Evolutionary conservation across 2,113 vertebrate genomes (phyloP).

Genomic region (Chlamydotis undulata): DNA sequence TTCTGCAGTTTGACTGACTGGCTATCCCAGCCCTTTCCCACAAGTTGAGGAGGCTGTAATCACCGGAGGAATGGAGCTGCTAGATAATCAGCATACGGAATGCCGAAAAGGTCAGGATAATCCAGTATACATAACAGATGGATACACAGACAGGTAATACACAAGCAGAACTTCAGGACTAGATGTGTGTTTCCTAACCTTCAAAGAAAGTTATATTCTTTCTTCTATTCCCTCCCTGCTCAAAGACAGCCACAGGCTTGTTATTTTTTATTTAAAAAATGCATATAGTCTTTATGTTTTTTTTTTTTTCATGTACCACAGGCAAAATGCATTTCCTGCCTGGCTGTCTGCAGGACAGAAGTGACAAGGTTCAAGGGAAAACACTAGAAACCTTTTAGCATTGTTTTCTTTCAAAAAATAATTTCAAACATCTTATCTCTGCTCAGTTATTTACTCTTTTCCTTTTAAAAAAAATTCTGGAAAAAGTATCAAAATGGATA

Average conservation of each 20-base stretch:
- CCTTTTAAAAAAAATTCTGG: not conserved
- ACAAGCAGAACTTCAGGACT: not conserved
- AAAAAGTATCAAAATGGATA: not conserved
- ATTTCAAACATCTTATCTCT: not conserved
- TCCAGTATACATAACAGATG: not conserved
- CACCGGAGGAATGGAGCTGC: not conserved
- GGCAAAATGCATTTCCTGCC: not conserved
- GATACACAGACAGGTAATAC: not conserved
- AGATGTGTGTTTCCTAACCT: not conserved
- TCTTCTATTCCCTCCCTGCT: not conserved
- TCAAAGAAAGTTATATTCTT: not conserved
- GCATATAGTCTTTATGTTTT: not conserved
- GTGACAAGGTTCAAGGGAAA: not conserved
- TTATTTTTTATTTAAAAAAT: not conserved
- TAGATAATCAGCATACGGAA: constrained; percentile 20
- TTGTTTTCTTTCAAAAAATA: not conserved
- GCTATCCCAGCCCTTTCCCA: not conserved
- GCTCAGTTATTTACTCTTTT: not conserved
- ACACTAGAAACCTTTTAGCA: not conserved
- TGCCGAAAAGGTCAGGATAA: constrained; percentile 41
- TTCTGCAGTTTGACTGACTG: constrained; percentile 21
- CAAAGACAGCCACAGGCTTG: not conserved
- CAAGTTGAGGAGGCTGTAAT: not conserved
- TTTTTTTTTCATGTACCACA: not conserved
- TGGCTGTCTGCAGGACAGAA: not conserved